Conservation (phyloP, 2,888 invertebrate species). For the Coronaproctus castanopsis region DNA sequence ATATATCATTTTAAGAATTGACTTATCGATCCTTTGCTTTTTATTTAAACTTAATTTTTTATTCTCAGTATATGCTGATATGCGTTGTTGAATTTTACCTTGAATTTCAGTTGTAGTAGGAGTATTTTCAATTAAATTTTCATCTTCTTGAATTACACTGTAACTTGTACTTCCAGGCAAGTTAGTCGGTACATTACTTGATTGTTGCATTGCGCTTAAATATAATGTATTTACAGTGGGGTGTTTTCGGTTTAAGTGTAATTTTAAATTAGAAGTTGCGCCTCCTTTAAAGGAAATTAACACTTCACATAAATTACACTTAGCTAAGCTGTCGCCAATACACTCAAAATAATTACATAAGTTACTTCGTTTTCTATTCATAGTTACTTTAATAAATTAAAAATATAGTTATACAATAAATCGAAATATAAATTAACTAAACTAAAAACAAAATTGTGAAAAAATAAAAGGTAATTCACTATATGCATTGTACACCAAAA, state of each 20-base stretch:
- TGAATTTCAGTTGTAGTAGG: neutral
- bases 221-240: neutral
- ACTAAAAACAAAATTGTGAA: neutral
- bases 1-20: neutral
- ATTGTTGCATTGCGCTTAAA: neutral
- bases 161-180: neutral
- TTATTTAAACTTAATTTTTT: neutral
- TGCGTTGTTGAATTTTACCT: neutral
- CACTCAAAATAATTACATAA: neutral
- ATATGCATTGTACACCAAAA: neutral
- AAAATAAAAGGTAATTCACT: neutral
- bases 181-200: neutral
- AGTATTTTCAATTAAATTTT: neutral
- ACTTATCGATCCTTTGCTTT: neutral
- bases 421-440: neutral
- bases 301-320: neutral
- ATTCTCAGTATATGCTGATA: neutral
- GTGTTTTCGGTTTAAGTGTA: neutral
- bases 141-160: neutral
- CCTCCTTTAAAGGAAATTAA: neutral
- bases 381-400: neutral
- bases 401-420: neutral
- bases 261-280: neutral
- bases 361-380: neutral
- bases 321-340: neutral